phyloP scores from a whole-genome alignment of 2,113 vertebrate species.

The Myotis brandtii region DNA sequence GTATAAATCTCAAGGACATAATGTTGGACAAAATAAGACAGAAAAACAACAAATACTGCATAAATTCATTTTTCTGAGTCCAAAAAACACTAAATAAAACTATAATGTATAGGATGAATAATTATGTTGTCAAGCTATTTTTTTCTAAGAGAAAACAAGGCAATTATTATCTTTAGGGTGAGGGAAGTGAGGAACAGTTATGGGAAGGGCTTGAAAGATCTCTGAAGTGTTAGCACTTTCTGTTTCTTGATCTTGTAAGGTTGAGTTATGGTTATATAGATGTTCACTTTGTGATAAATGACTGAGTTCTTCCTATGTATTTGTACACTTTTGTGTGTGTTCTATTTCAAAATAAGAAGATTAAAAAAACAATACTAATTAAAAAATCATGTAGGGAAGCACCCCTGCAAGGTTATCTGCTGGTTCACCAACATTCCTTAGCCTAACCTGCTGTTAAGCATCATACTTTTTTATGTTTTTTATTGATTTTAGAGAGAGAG shows the following conservation, averaged over 20 bases:
- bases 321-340: not conserved
- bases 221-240: constrained; percentile 7
- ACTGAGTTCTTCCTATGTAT: constrained; percentile 5
- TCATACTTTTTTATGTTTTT: not conserved
- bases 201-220: not conserved
- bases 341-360: constrained; percentile 16
- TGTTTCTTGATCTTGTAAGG: not conserved
- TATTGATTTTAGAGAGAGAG: not conserved
- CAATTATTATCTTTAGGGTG: not conserved
- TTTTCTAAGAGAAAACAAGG: not conserved
- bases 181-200: not conserved
- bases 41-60: not conserved
- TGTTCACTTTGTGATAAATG: not conserved
- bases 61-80: constrained; percentile 11
- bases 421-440: constrained; percentile 9
- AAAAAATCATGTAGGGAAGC: not conserved
- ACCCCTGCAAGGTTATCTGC: not conserved
- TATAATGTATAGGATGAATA: not conserved
- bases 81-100: constrained; percentile 7
- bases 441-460: not conserved
- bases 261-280: not conserved
- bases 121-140: not conserved
- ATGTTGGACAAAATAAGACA: constrained; percentile 1
- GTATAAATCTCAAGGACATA: constrained; percentile 14
- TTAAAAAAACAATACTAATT: not conserved